Evolutionary conservation across 2,113 vertebrate species (phyloP).

Genomic region (Varanus salvator): DNA sequence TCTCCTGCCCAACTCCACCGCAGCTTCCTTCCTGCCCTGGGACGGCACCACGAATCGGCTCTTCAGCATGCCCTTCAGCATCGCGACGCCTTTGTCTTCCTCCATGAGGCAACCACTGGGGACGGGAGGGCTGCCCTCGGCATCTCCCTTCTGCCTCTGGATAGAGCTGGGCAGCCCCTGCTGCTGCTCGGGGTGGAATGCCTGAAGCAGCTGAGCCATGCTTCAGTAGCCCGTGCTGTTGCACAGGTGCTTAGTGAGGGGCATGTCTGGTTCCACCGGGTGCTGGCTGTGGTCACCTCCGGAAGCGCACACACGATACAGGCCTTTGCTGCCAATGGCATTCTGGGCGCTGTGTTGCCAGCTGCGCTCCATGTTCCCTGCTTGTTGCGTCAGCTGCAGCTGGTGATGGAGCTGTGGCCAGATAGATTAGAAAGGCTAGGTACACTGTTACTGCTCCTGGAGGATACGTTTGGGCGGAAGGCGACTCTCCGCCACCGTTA

Average conservation of each 20-base stretch:
- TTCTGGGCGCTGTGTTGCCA: background rate
- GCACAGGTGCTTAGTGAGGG: background rate
- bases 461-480: background rate
- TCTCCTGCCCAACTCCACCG: background rate
- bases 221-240: background rate
- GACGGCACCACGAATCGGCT: background rate
- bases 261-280: slow-evolving; percentile 8
- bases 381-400: slow-evolving; percentile 12
- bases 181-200: slow-evolving; percentile 18
- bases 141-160: slow-evolving; percentile 7
- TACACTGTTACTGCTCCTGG: background rate
- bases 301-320: slow-evolving; percentile 17
- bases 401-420: slow-evolving; percentile 27
- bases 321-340: slow-evolving; percentile 17
- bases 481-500: slow-evolving; percentile 13
- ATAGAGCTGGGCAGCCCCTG: background rate
- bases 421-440: background rate
- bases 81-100: slow-evolving; percentile 13
- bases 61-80: background rate
- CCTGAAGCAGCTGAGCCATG: slow-evolving; percentile 8
- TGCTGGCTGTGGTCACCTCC: slow-evolving; percentile 17
- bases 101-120: background rate
- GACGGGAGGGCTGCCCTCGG: background rate
- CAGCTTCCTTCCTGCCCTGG: slow-evolving; percentile 9
- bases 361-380: slow-evolving; percentile 18